phyloP scores from a whole-genome alignment of 2,797 vertebrate genomes.

The Loriculus beryllinus region DNA sequence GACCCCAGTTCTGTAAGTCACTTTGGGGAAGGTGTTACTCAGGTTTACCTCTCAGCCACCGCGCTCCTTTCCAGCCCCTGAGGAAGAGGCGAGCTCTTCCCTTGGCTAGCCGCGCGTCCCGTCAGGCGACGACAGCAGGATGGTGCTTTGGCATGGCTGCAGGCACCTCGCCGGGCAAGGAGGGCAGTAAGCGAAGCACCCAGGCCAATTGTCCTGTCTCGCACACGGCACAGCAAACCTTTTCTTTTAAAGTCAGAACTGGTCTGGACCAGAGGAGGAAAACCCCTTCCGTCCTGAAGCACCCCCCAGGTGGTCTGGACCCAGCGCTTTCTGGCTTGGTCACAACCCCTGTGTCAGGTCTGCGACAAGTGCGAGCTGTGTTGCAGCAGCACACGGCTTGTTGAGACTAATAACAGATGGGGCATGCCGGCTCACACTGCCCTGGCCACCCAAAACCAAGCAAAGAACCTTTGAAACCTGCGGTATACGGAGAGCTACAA shows the following conservation, averaged over 20 bases:
- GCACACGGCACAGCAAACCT: neutral
- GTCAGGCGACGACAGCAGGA: neutral
- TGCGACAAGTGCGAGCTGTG: neutral
- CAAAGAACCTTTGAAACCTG: neutral
- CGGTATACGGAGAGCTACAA: rapidly evolving
- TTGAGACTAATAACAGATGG: constrained; percentile 21
- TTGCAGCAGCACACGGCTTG: constrained; percentile 44
- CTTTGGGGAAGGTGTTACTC: neutral
- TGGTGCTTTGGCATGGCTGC: neutral
- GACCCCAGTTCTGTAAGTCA: rapidly evolving
- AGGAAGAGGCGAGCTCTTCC: neutral
- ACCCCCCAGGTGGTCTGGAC: neutral
- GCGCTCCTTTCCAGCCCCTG: rapidly evolving
- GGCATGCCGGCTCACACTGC: neutral
- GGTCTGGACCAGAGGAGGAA: neutral
- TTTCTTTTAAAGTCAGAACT: neutral
- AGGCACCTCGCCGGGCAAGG: neutral
- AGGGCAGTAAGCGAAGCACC: neutral
- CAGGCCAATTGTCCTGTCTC: neutral
- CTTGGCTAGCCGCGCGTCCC: rapidly evolving
- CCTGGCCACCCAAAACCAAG: neutral
- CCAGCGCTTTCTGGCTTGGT: neutral
- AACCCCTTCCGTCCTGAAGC: neutral
- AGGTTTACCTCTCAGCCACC: neutral
- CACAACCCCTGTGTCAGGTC: neutral